Conservation (phyloP, 1,140 invertebrate species). For the Drosophila ohnishii region DNA sequence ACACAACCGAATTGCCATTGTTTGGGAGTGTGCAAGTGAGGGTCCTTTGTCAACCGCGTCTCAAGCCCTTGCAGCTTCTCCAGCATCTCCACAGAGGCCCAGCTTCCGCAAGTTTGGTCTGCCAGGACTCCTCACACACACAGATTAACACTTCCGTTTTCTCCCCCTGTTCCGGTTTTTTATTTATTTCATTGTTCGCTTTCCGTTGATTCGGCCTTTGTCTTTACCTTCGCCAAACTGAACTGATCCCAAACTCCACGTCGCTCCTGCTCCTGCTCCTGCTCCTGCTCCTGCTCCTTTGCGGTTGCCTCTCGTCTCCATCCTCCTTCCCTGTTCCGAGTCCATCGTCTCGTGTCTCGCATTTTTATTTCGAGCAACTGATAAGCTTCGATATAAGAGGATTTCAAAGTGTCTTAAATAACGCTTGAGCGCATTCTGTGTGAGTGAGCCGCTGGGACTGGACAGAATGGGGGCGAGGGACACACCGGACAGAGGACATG, state of each 20-base stretch:
- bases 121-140: slow-evolving; percentile 20
- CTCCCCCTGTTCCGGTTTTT: slow-evolving; percentile 36
- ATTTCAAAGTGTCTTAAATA: slow-evolving; percentile 73
- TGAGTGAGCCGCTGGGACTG: slow-evolving; percentile 57
- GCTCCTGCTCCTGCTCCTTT: neutral
- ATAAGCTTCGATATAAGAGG: slow-evolving; percentile 71
- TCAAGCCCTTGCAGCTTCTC: slow-evolving; percentile 27
- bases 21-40: slow-evolving; percentile 2
- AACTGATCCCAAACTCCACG: slow-evolving; percentile 21
- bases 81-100: slow-evolving; percentile 2
- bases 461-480: slow-evolving; percentile 19
- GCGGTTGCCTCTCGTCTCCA: neutral
- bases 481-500: neutral
- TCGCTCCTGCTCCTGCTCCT: neutral
- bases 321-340: neutral
- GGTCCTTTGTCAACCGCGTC: slow-evolving; percentile 40
- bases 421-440: slow-evolving; percentile 69
- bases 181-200: slow-evolving; percentile 53
- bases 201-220: slow-evolving; percentile 39
- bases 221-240: slow-evolving; percentile 35
- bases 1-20: slow-evolving; percentile 21
- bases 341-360: slow-evolving; percentile 41
- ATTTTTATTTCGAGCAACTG: slow-evolving; percentile 64
- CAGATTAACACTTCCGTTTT: slow-evolving; percentile 59
- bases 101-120: neutral